Conservation (phyloP, 2,797 vertebrate species). For the Spheniscus humboldti region DNA sequence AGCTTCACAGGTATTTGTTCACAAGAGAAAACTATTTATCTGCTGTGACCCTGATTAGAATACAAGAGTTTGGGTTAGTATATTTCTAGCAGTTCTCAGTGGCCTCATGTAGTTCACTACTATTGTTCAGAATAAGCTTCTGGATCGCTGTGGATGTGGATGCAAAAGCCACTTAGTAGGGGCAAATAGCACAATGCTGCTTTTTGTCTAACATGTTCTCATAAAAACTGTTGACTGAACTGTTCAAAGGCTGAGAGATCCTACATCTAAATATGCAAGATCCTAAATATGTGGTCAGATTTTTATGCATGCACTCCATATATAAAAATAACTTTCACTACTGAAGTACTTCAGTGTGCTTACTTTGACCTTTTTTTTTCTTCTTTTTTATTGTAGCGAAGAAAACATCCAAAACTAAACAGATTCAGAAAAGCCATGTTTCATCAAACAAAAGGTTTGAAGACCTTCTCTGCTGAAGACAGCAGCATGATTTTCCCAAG, state of each 20-base stretch:
- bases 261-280: background rate
- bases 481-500: background rate
- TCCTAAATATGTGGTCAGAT: background rate
- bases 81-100: background rate
- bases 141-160: background rate
- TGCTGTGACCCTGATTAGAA: background rate
- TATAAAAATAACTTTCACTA: background rate
- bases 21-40: background rate
- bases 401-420: background rate
- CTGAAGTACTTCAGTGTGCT: background rate
- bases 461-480: background rate
- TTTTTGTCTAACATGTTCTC: background rate
- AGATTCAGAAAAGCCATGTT: background rate
- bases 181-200: accelerated
- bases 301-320: background rate
- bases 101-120: background rate
- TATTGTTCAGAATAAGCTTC: background rate
- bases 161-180: background rate
- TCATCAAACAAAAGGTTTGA: background rate
- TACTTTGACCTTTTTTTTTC: background rate
- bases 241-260: background rate
- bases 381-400: background rate
- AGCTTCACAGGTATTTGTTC: background rate
- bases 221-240: background rate
- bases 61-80: background rate